phyloP scores from a whole-genome alignment of 2,888 invertebrate genomes.

The Aleiodes leptofemur region DNA sequence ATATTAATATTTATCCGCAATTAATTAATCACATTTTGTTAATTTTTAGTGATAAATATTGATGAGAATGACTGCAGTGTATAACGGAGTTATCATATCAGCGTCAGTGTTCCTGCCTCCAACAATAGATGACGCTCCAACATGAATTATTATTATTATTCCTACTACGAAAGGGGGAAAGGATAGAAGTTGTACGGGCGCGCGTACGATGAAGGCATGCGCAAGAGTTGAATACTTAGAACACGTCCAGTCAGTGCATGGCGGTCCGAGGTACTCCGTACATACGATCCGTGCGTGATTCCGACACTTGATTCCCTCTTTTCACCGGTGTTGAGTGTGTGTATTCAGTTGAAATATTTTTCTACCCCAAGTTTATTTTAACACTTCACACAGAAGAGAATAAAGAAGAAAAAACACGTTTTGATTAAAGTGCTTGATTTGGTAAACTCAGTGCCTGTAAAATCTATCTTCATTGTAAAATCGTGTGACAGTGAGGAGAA shows the following conservation, averaged over 20 bases:
- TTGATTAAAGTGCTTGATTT: background rate
- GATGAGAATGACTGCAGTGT: too few relatives aligned
- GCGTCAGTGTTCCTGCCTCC: too few relatives aligned
- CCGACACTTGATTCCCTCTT: slow-evolving; percentile 7
- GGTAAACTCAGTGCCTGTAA: background rate
- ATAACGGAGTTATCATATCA: too few relatives aligned
- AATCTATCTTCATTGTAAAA: background rate
- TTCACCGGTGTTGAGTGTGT: slow-evolving; percentile 15
- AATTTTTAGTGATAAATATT: too few relatives aligned
- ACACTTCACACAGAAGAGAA: too few relatives aligned
- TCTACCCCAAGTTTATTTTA: background rate
- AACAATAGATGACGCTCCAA: slow-evolving; percentile 3
- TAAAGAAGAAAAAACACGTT: background rate
- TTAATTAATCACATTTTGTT: too few relatives aligned
- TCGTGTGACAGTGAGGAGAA: slow-evolving; percentile 18
- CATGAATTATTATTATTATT: slow-evolving; percentile 4
- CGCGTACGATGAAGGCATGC: slow-evolving; percentile 63
- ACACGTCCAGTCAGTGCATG: slow-evolving; percentile 68
- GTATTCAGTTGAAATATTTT: slow-evolving; percentile 13
- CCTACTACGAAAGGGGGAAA: slow-evolving; percentile 11
- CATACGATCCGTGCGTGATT: slow-evolving; percentile 55
- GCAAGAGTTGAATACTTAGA: slow-evolving; percentile 60
- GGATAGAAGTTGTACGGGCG: slow-evolving; percentile 40
- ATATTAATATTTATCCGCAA: too few relatives aligned
- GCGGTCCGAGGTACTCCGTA: slow-evolving; percentile 68